Evolutionary conservation across 2,113 vertebrate species (phyloP).

Genomic region (Bufo gargarizans): DNA sequence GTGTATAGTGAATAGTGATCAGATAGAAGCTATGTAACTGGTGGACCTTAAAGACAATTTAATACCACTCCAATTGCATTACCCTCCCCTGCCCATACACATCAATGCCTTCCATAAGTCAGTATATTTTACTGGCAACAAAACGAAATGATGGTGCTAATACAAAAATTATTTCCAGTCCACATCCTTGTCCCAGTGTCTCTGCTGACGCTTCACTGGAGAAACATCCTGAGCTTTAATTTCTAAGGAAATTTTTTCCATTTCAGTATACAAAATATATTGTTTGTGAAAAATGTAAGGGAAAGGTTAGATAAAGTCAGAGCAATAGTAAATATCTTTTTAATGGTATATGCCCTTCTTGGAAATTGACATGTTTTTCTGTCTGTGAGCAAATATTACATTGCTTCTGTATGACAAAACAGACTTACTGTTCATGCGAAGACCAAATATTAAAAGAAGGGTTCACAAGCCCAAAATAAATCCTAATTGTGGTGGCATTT

Average conservation of each 20-base stretch:
- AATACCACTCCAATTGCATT: constrained; percentile 51
- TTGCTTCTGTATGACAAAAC: background rate
- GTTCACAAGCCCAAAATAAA: background rate
- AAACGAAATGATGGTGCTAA: constrained; percentile 35
- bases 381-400: background rate
- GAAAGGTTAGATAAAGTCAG: constrained; percentile 35
- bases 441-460: background rate
- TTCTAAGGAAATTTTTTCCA: constrained; percentile 40
- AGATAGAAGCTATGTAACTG: constrained; percentile 32
- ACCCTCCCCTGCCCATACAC: constrained; percentile 35
- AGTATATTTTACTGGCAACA: constrained; percentile 26
- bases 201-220: constrained; percentile 41
- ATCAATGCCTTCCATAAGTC: constrained; percentile 16
- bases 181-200: constrained; percentile 38
- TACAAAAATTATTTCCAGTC: constrained; percentile 47
- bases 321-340: constrained; percentile 20
- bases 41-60: constrained; percentile 55
- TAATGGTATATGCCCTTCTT: constrained; percentile 7
- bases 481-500: background rate
- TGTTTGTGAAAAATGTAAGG: constrained; percentile 26
- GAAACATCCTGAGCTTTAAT: constrained; percentile 32
- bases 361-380: background rate
- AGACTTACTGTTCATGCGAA: background rate
- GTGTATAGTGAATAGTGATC: constrained; percentile 43
- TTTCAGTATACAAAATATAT: constrained; percentile 47